These are phyloP conservation scores for Dermolepida albohirtum DNA, from an alignment of 2,888 invertebrate species.

Conservation along the genomic window DNA sequence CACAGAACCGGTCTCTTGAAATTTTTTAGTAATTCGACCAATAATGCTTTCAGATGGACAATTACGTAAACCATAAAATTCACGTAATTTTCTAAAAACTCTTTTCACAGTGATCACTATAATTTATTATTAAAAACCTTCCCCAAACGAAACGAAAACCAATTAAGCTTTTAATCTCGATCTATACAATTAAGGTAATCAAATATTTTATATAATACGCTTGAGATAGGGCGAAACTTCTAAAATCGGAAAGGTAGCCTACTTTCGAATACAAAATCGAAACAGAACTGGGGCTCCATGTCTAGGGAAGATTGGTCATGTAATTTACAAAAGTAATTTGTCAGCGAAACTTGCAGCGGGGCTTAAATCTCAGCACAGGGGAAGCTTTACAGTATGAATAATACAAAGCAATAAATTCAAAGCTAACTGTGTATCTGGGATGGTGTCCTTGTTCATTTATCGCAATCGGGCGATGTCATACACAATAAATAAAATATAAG, in stretches of 20 bases:
- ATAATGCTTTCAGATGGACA: too few relatives aligned
- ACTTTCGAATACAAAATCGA: background rate
- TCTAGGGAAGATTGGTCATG: constrained; percentile 37
- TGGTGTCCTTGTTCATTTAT: constrained; percentile 39
- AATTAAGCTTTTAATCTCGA: constrained; percentile 31
- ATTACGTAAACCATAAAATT: too few relatives aligned
- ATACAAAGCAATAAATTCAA: constrained; percentile 44
- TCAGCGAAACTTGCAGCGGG: constrained; percentile 44
- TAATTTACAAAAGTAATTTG: constrained; percentile 48
- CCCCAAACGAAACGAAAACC: background rate
- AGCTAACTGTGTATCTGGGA: constrained; percentile 39
- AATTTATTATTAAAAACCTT: too few relatives aligned
- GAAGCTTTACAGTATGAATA: constrained; percentile 43
- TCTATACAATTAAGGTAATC: constrained; percentile 30
- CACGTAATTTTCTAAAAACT: too few relatives aligned
- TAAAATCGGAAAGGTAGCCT: background rate
- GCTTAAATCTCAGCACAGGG: constrained; percentile 43
- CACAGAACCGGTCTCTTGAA: too few relatives aligned
- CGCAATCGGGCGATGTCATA: constrained; percentile 20
- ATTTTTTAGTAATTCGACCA: too few relatives aligned
- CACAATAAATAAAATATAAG: constrained; percentile 36
- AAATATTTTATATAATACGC: constrained; percentile 15
- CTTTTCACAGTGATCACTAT: too few relatives aligned
- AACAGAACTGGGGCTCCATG: constrained; percentile 4
- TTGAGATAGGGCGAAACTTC: background rate